These are phyloP conservation scores for Cotesia typhae DNA, from an alignment of 1,140 invertebrate genomes.

Conservation along the genomic window DNA sequence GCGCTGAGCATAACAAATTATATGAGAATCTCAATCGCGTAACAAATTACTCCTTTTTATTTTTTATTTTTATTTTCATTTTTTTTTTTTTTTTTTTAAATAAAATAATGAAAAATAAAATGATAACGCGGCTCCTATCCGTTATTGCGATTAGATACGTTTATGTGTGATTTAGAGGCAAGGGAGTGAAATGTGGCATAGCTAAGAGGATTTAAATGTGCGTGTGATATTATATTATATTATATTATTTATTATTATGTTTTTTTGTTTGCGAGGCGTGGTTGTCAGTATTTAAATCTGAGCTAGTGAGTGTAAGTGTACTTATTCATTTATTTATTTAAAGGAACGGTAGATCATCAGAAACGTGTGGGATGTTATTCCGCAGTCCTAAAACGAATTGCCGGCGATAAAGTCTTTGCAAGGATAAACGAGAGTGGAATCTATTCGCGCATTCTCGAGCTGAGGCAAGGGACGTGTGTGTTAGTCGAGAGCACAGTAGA, in stretches of 20 bases:
- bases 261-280: conserved; percentile 56
- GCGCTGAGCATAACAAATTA: conserved; percentile 2
- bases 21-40: conserved; percentile 34
- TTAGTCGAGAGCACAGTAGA: too few relatives aligned
- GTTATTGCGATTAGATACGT: conserved; percentile 31
- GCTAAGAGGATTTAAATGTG: conserved; percentile 47
- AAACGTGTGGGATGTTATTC: conserved; percentile 26
- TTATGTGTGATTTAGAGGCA: too few relatives aligned
- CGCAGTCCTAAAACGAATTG: conserved; percentile 28
- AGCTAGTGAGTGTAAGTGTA: conserved; percentile 13
- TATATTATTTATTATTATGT: conserved; percentile 53
- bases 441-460: background rate
- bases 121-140: conserved; percentile 13
- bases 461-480: too few relatives aligned
- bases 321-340: conserved; percentile 29
- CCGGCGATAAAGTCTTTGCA: conserved; percentile 23
- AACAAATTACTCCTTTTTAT: conserved; percentile 24
- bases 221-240: conserved; percentile 47
- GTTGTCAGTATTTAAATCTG: conserved; percentile 51
- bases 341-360: too few relatives aligned
- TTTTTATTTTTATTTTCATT: conserved; percentile 4
- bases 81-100: background rate
- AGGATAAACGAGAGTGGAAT: conserved; percentile 6
- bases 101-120: background rate
- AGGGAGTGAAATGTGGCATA: conserved; percentile 26